Conservation (phyloP, 2,113 vertebrate species). For the Forbesichthys papilliferus region DNA sequence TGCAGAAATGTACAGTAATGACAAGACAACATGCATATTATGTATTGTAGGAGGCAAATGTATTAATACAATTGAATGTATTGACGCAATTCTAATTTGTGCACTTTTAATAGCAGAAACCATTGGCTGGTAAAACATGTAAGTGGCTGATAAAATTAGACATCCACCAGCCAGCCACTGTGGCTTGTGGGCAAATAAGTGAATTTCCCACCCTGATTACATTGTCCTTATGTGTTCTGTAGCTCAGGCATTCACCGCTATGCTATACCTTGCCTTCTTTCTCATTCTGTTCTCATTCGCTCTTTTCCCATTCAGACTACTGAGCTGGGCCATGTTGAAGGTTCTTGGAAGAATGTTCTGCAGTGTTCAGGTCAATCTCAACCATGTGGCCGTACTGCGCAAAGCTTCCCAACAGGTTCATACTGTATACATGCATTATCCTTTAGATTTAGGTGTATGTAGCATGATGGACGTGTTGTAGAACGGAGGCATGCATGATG, state of each 20-base stretch:
- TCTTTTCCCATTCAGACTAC: conserved; percentile 54
- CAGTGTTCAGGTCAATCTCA: conserved; percentile 74
- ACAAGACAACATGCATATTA: no score
- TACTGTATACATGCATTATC: not conserved
- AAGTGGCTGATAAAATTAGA: no score
- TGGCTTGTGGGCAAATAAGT: no score
- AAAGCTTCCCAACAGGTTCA: conserved; percentile 68
- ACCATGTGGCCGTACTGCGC: conserved; percentile 68
- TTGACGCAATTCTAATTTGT: no score
- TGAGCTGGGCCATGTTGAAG: conserved; percentile 74
- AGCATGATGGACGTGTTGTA: not conserved
- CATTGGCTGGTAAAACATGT: no score
- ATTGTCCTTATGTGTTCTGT: conserved; percentile 17
- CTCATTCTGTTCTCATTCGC: conserved; percentile 12
- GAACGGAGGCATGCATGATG: not conserved
- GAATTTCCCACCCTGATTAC: no score
- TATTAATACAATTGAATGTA: no score
- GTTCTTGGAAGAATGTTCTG: conserved; percentile 62
- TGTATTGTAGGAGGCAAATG: no score
- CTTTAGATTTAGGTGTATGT: not conserved
- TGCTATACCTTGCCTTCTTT: not conserved
- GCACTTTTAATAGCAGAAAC: no score
- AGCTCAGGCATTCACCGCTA: not conserved
- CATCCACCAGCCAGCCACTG: no score
- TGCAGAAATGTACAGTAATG: no score